These are phyloP conservation scores for Coboldia fuscipes DNA, from an alignment of 1,140 invertebrate genomes.

Conservation along the genomic window DNA sequence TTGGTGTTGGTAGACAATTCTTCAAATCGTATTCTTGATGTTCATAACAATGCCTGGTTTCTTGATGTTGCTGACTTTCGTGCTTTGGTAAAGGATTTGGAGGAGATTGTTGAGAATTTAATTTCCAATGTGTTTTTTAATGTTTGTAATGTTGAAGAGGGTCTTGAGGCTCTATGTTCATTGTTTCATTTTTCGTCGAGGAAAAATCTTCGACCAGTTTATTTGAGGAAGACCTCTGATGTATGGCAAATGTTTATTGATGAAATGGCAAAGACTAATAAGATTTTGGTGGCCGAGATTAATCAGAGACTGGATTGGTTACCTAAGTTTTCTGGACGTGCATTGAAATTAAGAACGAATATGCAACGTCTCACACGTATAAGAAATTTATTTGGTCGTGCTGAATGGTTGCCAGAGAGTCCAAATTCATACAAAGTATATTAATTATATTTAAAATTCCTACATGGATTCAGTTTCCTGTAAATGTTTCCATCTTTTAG, in stretches of 20 bases:
- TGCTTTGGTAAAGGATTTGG: conserved; percentile 37
- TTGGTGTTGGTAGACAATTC: conserved; percentile 33
- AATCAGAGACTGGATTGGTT: conserved; percentile 35
- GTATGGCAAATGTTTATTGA: conserved; percentile 52
- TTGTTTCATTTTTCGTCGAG: conserved; percentile 45
- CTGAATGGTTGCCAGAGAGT: conserved; percentile 14
- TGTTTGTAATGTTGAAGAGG: conserved; percentile 48
- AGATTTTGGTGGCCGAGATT: conserved; percentile 38
- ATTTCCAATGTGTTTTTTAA: conserved; percentile 39
- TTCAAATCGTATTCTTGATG: conserved; percentile 43
- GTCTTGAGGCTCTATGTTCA: conserved; percentile 40
- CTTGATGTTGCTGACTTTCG: conserved; percentile 50
- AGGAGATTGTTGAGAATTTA: conserved; percentile 47
- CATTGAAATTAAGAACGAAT: conserved; percentile 11
- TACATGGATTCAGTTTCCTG: neutral
- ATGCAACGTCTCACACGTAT: conserved; percentile 12
- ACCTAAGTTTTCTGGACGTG: conserved; percentile 40
- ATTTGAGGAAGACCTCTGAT: conserved; percentile 35
- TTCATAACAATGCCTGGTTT: conserved; percentile 36
- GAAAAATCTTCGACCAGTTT: conserved; percentile 34
- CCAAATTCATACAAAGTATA: conserved; percentile 4
- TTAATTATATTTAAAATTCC: neutral
- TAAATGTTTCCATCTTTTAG: neutral
- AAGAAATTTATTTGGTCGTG: conserved; percentile 8
- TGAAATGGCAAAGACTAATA: conserved; percentile 52